Evolutionary conservation across 1,140 invertebrate genomes (phyloP).

Genomic region (Heliothis virescens): DNA sequence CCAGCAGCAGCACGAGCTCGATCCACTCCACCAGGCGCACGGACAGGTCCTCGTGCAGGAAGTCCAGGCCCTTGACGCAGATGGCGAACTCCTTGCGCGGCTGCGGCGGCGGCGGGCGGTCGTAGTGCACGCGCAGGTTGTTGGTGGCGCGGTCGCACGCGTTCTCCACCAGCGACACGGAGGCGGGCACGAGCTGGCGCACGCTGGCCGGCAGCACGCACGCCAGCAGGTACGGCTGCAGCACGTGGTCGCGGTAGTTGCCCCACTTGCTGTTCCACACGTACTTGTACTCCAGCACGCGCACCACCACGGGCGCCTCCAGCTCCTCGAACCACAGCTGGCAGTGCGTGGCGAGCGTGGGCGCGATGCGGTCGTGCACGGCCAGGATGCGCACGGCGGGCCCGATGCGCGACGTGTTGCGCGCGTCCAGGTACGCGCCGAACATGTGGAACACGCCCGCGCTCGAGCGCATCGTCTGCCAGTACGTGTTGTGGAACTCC

Average conservation of each 20-base stretch:
- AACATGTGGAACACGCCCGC: constrained; percentile 96
- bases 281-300: constrained; percentile 95
- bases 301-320: constrained; percentile 92
- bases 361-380: constrained; percentile 96
- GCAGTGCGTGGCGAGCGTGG: constrained; percentile 93
- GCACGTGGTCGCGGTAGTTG: constrained; percentile 96
- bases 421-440: constrained; percentile 95
- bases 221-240: constrained; percentile 96
- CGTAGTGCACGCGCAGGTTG: constrained; percentile 94
- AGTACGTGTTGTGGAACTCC: constrained; percentile 97
- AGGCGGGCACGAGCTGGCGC: constrained; percentile 91
- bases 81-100: constrained; percentile 94
- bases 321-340: constrained; percentile 96
- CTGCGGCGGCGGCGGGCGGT: constrained; percentile 86
- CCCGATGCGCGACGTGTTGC: constrained; percentile 91
- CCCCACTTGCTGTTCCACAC: constrained; percentile 98
- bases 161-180: constrained; percentile 94
- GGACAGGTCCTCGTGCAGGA: constrained; percentile 95
- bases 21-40: constrained; percentile 98
- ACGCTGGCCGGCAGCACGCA: constrained; percentile 93
- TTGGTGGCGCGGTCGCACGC: constrained; percentile 94
- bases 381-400: constrained; percentile 94
- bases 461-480: constrained; percentile 92
- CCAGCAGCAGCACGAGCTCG: constrained; percentile 93
- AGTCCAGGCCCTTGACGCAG: constrained; percentile 97